These are phyloP conservation scores for Dynastes maya DNA, from an alignment of 2,888 invertebrate species.

Conservation along the genomic window DNA sequence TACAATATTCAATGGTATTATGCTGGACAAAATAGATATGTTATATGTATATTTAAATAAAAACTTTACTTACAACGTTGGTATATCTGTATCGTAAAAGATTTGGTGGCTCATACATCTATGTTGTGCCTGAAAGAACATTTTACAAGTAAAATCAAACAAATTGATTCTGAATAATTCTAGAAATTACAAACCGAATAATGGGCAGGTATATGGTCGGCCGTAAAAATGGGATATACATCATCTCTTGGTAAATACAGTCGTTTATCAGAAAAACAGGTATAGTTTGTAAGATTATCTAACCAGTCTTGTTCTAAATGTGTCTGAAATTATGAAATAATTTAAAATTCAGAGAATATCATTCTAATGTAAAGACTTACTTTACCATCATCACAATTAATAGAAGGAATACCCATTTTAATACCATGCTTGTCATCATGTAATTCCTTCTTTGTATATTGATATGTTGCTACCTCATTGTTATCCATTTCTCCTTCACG, in stretches of 20 bases:
- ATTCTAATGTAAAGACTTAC: conserved; percentile 66
- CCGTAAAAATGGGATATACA: conserved; percentile 71
- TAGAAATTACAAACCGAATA: conserved; percentile 72
- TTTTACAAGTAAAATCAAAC: conserved; percentile 34
- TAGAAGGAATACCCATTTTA: conserved; percentile 73
- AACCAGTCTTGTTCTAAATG: conserved; percentile 74
- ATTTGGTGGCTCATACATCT: conserved; percentile 81
- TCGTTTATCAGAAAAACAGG: conserved; percentile 66
- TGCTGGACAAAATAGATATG: conserved; percentile 18
- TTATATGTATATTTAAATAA: conserved; percentile 4
- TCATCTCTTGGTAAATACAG: conserved; percentile 70
- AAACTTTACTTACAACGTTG: conserved; percentile 78
- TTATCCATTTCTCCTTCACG: conserved; percentile 59
- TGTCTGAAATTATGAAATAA: conserved; percentile 69
- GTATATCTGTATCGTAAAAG: conserved; percentile 76
- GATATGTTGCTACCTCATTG: conserved; percentile 58
- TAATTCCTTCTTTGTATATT: conserved; percentile 53
- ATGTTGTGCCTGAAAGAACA: conserved; percentile 75
- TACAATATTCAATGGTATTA: too few species aligned
- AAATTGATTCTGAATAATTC: background rate
- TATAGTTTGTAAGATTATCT: conserved; percentile 49
- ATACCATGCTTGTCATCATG: conserved; percentile 67
- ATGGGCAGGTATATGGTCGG: conserved; percentile 73
- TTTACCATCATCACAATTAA: conserved; percentile 79
- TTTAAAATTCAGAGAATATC: background rate